Conservation (phyloP, 2,888 invertebrate genomes). For the Gibbula magus region DNA sequence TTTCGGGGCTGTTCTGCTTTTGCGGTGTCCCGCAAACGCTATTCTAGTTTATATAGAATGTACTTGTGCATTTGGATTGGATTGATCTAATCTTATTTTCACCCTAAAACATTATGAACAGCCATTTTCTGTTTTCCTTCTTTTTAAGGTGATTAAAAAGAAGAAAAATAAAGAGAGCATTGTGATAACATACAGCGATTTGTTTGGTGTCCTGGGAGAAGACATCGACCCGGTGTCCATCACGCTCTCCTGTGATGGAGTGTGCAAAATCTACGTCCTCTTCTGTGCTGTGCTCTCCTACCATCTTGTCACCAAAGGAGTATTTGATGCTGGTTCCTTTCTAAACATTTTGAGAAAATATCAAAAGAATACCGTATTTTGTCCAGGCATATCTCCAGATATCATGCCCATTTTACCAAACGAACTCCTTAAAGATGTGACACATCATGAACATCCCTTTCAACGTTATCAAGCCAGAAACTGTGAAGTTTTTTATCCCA, state of each 20-base stretch:
- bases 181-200: constrained; percentile 12
- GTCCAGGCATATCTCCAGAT: not conserved
- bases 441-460: constrained; percentile 13
- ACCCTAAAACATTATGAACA: too few species aligned
- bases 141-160: constrained; percentile 15
- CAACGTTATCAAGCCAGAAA: constrained; percentile 5
- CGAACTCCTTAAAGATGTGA: not conserved
- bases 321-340: constrained; percentile 21
- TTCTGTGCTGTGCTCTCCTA: not conserved
- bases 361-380: not conserved
- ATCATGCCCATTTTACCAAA: not conserved
- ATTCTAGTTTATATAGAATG: too few species aligned
- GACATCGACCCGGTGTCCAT: constrained; percentile 15
- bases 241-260: not conserved
- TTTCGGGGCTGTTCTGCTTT: too few species aligned
- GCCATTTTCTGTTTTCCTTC: not conserved
- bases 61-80: too few species aligned
- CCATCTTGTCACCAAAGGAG: not conserved
- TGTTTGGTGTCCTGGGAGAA: constrained; percentile 22
- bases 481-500: constrained; percentile 10
- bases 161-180: constrained; percentile 6
- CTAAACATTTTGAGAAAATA: constrained; percentile 12
- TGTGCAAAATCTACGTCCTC: not conserved
- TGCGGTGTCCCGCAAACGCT: too few species aligned
- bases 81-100: too few species aligned